phyloP scores from a whole-genome alignment of 2,113 vertebrate species.

The Dromaius novaehollandiae region DNA sequence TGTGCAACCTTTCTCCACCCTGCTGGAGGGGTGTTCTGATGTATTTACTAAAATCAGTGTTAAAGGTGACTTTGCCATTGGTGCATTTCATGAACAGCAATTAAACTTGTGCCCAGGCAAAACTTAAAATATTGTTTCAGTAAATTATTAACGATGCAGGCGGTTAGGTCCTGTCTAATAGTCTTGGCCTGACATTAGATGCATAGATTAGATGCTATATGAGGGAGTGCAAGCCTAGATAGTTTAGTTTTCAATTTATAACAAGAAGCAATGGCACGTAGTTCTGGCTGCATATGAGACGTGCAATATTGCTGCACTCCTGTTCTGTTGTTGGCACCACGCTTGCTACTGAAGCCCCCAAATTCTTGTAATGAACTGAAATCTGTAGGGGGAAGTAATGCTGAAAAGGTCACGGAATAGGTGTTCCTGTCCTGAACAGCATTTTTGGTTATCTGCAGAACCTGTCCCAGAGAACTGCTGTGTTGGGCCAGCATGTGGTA shows the following conservation, averaged over 20 bases:
- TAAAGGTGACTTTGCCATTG: conserved; percentile 55
- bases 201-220: background rate
- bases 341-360: background rate
- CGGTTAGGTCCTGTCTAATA: conserved; percentile 1
- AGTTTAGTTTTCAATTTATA: conserved; percentile 16
- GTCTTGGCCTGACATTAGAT: background rate
- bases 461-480: background rate
- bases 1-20: background rate
- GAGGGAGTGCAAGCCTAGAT: conserved; percentile 8
- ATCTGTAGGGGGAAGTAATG: background rate
- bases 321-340: background rate
- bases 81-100: conserved; percentile 18
- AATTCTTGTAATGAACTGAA: background rate
- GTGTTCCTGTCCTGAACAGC: background rate
- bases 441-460: background rate
- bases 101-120: conserved; percentile 17
- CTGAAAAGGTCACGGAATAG: rapidly evolving
- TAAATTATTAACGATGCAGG: conserved; percentile 49
- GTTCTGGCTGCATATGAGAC: background rate
- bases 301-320: background rate
- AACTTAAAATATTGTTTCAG: conserved; percentile 22
- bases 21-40: background rate
- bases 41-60: background rate
- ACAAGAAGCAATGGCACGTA: background rate
- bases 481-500: background rate